phyloP scores from a whole-genome alignment of 1,140 invertebrate genomes.

The Sinella curviseta region DNA sequence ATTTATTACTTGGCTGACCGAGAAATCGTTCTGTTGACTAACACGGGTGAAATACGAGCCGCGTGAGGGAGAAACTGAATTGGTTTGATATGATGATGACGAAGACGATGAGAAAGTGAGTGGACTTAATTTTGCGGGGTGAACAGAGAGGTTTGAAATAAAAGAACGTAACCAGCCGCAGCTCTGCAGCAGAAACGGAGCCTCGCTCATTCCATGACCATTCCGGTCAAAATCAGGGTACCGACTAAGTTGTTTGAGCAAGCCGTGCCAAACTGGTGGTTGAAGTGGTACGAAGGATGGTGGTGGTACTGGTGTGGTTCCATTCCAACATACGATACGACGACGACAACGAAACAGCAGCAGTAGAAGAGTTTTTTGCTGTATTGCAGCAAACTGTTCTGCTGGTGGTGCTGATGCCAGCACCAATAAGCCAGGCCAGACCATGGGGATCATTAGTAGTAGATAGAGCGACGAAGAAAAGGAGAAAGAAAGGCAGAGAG shows the following conservation, averaged over 20 bases:
- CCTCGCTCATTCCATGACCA: not conserved
- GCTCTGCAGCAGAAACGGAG: not conserved
- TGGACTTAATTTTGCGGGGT: slow-evolving; percentile 7
- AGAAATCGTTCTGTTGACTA: not conserved
- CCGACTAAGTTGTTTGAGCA: slow-evolving; percentile 4
- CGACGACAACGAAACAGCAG: not conserved
- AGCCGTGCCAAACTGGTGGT: slow-evolving; percentile 19
- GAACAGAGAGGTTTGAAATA: not conserved
- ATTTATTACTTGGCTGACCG: no score
- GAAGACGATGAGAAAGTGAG: not conserved
- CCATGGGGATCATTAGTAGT: slow-evolving; percentile 10
- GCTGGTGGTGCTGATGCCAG: not conserved
- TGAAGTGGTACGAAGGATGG: not conserved
- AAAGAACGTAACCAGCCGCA: not conserved
- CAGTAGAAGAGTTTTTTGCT: slow-evolving; percentile 18
- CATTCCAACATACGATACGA: not conserved
- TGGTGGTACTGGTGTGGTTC: not conserved
- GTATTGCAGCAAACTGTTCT: slow-evolving; percentile 10
- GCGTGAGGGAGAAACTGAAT: not conserved
- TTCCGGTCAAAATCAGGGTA: slow-evolving; percentile 25
- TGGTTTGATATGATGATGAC: not conserved
- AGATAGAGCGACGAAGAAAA: not conserved
- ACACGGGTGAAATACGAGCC: not conserved
- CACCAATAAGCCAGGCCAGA: not conserved
- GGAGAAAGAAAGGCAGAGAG: not conserved